Conservation (phyloP, 2,888 invertebrate genomes). For the Ormyrus rosae region DNA sequence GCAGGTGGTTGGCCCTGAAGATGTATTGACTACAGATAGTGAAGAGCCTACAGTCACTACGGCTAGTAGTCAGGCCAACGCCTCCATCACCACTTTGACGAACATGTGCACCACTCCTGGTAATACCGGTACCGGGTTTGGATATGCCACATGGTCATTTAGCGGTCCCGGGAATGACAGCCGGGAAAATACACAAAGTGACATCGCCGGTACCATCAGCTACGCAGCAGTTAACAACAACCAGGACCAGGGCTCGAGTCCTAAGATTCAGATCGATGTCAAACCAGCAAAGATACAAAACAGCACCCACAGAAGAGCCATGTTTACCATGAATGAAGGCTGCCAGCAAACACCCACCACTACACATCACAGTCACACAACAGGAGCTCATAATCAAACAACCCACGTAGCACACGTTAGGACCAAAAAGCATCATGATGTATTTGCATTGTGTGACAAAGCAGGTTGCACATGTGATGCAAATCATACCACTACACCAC, state of each 20-base stretch:
- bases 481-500: slow-evolving; percentile 70
- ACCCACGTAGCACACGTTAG: slow-evolving; percentile 76
- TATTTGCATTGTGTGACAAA: slow-evolving; percentile 73
- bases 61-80: slow-evolving; percentile 64
- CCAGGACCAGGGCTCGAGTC: slow-evolving; percentile 73
- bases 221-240: slow-evolving; percentile 74
- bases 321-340: slow-evolving; percentile 73
- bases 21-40: slow-evolving; percentile 69
- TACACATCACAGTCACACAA: slow-evolving; percentile 67
- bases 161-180: slow-evolving; percentile 72
- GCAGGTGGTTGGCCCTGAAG: slow-evolving; percentile 70
- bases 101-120: slow-evolving; percentile 75
- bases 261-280: slow-evolving; percentile 73
- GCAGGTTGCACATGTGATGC: slow-evolving; percentile 75
- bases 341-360: slow-evolving; percentile 70
- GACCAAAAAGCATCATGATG: slow-evolving; percentile 72
- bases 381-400: slow-evolving; percentile 76
- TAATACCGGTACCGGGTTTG: slow-evolving; percentile 73
- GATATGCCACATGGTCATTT: slow-evolving; percentile 73
- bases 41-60: slow-evolving; percentile 65
- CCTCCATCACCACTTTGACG: slow-evolving; percentile 69
- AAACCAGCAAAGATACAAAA: slow-evolving; percentile 72
- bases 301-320: slow-evolving; percentile 70
- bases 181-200: slow-evolving; percentile 71
- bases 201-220: slow-evolving; percentile 71